Evolutionary conservation across 2,797 vertebrate species (phyloP).

Genomic region (Girardinus metallicus): DNA sequence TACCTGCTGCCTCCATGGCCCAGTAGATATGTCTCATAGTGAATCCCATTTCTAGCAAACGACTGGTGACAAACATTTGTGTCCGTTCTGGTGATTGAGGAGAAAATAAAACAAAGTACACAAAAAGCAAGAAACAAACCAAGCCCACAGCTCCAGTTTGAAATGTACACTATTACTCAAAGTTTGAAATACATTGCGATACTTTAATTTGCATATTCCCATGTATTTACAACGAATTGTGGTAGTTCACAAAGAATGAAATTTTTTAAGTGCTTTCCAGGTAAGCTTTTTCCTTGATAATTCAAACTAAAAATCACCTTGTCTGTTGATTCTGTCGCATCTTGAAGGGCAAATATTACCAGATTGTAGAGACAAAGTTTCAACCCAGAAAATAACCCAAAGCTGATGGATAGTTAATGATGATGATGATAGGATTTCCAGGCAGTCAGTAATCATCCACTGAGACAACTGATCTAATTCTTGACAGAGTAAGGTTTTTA

Average conservation of each 20-base stretch:
- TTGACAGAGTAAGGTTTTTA: background rate
- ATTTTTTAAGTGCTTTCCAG: background rate
- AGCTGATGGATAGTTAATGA: background rate
- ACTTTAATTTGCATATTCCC: background rate
- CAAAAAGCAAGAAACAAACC: conserved; percentile 70
- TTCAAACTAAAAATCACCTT: background rate
- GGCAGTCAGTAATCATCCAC: background rate
- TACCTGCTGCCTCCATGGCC: conserved; percentile 88
- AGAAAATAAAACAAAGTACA: conserved; percentile 69
- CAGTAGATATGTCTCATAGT: conserved; percentile 86
- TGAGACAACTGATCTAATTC: background rate
- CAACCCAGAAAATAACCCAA: background rate
- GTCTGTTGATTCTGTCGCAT: background rate
- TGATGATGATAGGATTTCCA: background rate
- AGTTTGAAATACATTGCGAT: background rate
- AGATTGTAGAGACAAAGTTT: background rate
- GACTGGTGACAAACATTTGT: conserved; percentile 86
- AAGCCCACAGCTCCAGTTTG: conserved; percentile 44
- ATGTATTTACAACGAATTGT: background rate
- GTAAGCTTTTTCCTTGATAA: background rate
- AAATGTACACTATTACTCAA: conserved; percentile 4
- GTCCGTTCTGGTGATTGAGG: conserved; percentile 82
- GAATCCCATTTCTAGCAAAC: conserved; percentile 88
- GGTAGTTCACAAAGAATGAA: background rate
- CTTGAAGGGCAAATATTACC: background rate